Evolutionary conservation across 2,888 invertebrate species (phyloP).

Genomic region (Caradrina kadenii): DNA sequence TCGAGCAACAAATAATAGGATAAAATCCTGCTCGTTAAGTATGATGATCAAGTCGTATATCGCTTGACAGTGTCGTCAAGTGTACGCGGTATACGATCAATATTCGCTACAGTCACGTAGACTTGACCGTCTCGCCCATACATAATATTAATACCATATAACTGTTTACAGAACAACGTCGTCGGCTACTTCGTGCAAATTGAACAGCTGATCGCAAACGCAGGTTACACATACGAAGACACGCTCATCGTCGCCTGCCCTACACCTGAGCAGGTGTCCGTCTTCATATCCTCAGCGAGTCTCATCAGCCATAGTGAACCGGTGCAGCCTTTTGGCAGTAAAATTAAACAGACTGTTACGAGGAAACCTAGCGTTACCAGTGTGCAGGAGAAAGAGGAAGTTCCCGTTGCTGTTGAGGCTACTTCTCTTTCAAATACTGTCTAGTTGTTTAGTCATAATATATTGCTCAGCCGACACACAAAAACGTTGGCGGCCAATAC

Average conservation of each 20-base stretch:
- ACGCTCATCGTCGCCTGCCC: conserved; percentile 96
- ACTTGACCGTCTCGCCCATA: too few relatives aligned
- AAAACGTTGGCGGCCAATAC: too few relatives aligned
- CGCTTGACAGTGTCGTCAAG: too few relatives aligned
- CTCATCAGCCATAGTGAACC: conserved; percentile 89
- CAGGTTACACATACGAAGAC: conserved; percentile 95
- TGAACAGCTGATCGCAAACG: conserved; percentile 93
- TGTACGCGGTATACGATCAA: too few relatives aligned
- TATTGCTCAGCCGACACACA: too few relatives aligned
- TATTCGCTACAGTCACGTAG: too few relatives aligned
- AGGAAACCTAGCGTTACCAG: conserved; percentile 81
- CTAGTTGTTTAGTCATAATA: conserved; percentile 22
- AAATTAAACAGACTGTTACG: conserved; percentile 76
- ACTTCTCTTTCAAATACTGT: conserved; percentile 21
- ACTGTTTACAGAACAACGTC: conserved; percentile 93
- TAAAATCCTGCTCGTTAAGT: too few relatives aligned
- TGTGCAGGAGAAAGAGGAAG: conserved; percentile 73
- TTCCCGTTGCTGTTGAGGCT: conserved; percentile 33
- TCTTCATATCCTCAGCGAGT: conserved; percentile 95
- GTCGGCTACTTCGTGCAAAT: conserved; percentile 96
- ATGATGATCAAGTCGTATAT: too few relatives aligned
- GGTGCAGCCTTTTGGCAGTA: conserved; percentile 86
- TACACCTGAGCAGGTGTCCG: conserved; percentile 97
- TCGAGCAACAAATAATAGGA: too few relatives aligned
- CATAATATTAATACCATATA: too few relatives aligned